Base-by-base conservation (phyloP, 2,888 invertebrate genomes). In the Habrosyne pyritoides region DNA sequence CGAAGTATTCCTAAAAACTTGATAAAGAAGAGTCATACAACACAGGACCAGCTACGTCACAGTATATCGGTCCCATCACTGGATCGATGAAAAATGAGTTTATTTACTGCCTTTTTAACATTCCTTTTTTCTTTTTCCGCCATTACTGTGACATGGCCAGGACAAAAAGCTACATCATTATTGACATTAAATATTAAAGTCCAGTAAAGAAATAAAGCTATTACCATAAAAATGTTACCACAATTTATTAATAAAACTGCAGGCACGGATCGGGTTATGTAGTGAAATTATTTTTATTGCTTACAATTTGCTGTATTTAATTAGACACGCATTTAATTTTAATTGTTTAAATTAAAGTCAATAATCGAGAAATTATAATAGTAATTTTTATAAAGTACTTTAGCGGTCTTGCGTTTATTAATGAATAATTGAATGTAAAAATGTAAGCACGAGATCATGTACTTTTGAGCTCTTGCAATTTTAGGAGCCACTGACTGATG, bases 31-130 rank as follows among this genome's bases (percentile, higher is more conserved):
- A 30, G 42, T 42, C 18, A 18, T 18, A 42, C 42, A 8, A 42
- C 42, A 42, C 42, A 12, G 36, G 14, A 14, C n/a, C 14, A 6
- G 12, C 12, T 42, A 42, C 42, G 18, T 18, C 42, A 42, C 42
- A 47, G 47, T 12, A 33, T 54, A 57, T 50, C 59, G 55, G 55
- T 56, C 54, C 52, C 55, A 59, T 61, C 56, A 56, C 49, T 24
- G 52, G 53, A 56, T 59, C 60, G 28, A 55, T 61, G 60, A 57
- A 59, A 59, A 63, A 63, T 63, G 55, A 55, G 60, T 63, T 60
- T 56, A 59, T 61, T 59, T 63, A 60, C 58, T 60, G 53, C 50
- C 10, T 49, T 49, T 54, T 55, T 53, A 53, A 53, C 54, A 7
- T 52, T 10, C 8, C 49, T 56, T 49, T 54, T 59, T 55, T 58